Percentiles rank a stretch among this genome's conserved stretches.
phyloP scores from a whole-genome alignment of 2,113 vertebrate genomes.

The Bungarus multicinctus region DNA sequence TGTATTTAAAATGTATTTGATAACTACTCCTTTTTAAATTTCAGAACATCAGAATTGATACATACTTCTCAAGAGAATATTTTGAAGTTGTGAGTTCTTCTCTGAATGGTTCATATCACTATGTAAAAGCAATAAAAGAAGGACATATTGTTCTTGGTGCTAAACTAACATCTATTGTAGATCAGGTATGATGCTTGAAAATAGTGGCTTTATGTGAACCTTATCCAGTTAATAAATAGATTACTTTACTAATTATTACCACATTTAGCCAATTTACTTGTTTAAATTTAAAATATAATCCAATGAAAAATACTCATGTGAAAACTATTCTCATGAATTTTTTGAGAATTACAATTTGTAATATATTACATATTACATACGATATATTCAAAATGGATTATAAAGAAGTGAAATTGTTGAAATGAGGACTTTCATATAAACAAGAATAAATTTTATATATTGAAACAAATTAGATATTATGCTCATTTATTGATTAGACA shows the following conservation, averaged over 20 bases:
- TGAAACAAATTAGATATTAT: neutral
- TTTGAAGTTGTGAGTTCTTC: slow-evolving; percentile 85
- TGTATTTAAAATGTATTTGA: neutral
- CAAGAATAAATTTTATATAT: neutral
- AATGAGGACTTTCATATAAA: neutral
- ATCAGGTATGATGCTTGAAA: slow-evolving; percentile 74
- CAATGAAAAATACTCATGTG: neutral
- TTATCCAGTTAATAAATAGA: neutral
- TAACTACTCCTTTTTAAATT: slow-evolving; percentile 6
- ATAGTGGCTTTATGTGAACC: neutral
- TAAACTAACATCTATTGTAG: slow-evolving; percentile 79
- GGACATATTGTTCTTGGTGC: slow-evolving; percentile 83
- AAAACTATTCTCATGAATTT: neutral
- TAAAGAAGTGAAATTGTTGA: neutral
- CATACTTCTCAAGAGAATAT: slow-evolving; percentile 75
- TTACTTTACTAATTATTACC: neutral
- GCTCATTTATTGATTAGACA: neutral
- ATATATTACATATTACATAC: neutral
- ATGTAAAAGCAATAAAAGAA: slow-evolving; percentile 73
- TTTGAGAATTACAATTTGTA: neutral
- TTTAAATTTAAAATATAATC: neutral
- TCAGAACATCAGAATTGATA: slow-evolving; percentile 85
- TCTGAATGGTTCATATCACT: slow-evolving; percentile 87
- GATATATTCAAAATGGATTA: neutral
- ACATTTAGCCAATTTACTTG: neutral